Evolutionary conservation across 1,140 invertebrate genomes (phyloP).

Genomic region (Parapsyche elsis): DNA sequence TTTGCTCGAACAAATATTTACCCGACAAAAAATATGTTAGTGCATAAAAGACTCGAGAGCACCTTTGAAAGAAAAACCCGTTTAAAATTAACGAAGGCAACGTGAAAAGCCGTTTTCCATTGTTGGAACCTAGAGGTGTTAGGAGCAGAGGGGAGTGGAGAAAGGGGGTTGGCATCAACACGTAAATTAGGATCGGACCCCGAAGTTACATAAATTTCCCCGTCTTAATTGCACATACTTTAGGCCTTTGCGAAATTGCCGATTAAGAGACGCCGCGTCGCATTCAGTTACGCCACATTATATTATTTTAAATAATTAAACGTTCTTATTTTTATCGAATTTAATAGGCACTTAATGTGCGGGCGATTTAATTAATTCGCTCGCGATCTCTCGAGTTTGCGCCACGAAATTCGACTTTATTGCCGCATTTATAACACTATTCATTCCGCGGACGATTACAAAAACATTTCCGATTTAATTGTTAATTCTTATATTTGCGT

Average conservation of each 20-base stretch:
- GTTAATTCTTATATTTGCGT: too few species aligned
- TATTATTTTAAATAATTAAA: too few species aligned
- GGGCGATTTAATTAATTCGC: too few species aligned
- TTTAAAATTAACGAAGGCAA: constrained; percentile 29
- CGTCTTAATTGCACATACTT: constrained; percentile 40
- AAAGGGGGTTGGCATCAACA: neutral
- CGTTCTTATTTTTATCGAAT: too few species aligned
- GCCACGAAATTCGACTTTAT: too few species aligned
- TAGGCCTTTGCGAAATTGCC: constrained; percentile 23
- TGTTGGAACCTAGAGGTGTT: neutral
- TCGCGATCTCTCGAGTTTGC: too few species aligned
- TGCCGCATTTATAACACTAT: too few species aligned
- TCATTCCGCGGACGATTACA: too few species aligned
- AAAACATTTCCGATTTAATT: too few species aligned
- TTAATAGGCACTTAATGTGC: too few species aligned
- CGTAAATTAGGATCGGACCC: constrained; percentile 39
- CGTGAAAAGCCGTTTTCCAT: constrained; percentile 31
- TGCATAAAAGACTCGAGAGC: neutral
- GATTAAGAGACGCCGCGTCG: constrained; percentile 21
- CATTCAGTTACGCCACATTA: constrained; percentile 5
- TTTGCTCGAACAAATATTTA: constrained; percentile 27
- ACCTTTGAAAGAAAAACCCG: neutral
- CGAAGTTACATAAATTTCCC: constrained; percentile 37
- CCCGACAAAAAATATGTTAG: neutral
- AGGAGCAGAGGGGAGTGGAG: neutral